Base-by-base conservation (phyloP, 2,797 vertebrate species). In the Gorsachius magnificus region DNA sequence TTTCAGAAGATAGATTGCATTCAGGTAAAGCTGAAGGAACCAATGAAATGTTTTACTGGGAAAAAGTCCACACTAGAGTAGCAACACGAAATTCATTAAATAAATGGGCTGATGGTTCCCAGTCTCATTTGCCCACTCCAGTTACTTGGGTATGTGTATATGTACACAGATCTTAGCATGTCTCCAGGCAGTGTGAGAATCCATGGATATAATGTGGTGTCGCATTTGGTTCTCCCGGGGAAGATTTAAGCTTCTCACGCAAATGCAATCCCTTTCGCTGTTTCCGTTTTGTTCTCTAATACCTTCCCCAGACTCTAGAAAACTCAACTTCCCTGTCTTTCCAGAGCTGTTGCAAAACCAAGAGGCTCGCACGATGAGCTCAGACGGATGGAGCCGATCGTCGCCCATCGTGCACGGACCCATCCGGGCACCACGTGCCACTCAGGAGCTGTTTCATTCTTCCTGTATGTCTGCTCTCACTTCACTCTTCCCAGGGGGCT, bases 401-500 rank as follows among this genome's bases (percentile, higher is more conserved):
- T n/a, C 2, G 1, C 31, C 35, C 24, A 3, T 11, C 3, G 0
- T 46, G 13, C 10, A 28, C 20, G 4, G 1, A 26, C 26, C 33
- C 9, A 2, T 3, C 13, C 3, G 10, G 35, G 78, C 46, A 51
- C 12, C 43, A 41, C 3, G 6, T 1, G 5, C 22, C 4, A 2
- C 16, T 35, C 2, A 1, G 74, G 51, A 69, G 19, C 16, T 54
- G 66, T 83, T 75, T 60, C 50, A 31, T 16, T 29, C 53, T 83
- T 94, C 72, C 76, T 54, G 22, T 74, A 25, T 63, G 48, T 78
- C 76, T 95, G 28, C n/a, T 91, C 75, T 88, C 65, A 63, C 53
- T 33, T 92, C 79, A 5, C 33, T 71, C 45, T 76, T 77, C 17
- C 26, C 21, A 1, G 0, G 5, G 6, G 4, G 4, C 10, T 48